These are phyloP conservation scores for Epistrophe grossulariae DNA, from an alignment of 2,888 invertebrate species.

Conservation along the genomic window DNA sequence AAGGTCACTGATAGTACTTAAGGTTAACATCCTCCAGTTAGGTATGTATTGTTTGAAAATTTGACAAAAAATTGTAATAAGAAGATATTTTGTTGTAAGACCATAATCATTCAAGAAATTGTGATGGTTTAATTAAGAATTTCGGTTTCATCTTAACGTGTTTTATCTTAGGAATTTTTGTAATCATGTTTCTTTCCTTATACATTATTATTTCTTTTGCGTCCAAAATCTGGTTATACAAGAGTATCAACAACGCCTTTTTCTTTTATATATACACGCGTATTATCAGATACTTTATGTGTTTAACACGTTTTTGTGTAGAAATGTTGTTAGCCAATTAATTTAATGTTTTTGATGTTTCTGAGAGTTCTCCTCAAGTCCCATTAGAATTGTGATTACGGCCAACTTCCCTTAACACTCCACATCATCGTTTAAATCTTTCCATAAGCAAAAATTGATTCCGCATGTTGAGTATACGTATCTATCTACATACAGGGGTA, in stretches of 20 bases:
- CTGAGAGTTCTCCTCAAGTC: neutral
- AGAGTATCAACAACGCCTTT: neutral
- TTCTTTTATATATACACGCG: neutral
- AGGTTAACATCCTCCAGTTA: too few relatives aligned
- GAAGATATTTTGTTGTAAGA: too few relatives aligned
- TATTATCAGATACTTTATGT: neutral
- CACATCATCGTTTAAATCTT: neutral
- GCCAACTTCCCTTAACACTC: neutral
- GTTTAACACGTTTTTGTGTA: neutral
- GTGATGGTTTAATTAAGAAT: too few relatives aligned
- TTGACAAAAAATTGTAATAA: too few relatives aligned
- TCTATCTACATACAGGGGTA: neutral
- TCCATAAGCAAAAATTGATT: neutral
- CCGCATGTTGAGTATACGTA: neutral
- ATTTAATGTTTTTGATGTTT: neutral
- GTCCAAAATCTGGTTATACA: neutral
- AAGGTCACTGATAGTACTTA: too few relatives aligned
- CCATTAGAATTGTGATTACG: neutral
- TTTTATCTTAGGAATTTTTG: too few relatives aligned
- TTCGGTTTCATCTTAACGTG: too few relatives aligned
- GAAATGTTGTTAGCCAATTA: neutral
- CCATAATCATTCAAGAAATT: too few relatives aligned
- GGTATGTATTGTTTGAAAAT: too few relatives aligned
- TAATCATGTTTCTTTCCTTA: too few relatives aligned
- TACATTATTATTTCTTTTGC: too few relatives aligned